A percentile compares a stretch with the other conserved stretches of the same genome.
Evolutionary conservation across 2,797 vertebrate genomes (phyloP).

Genomic region (Lutjanus campechanus): DNA sequence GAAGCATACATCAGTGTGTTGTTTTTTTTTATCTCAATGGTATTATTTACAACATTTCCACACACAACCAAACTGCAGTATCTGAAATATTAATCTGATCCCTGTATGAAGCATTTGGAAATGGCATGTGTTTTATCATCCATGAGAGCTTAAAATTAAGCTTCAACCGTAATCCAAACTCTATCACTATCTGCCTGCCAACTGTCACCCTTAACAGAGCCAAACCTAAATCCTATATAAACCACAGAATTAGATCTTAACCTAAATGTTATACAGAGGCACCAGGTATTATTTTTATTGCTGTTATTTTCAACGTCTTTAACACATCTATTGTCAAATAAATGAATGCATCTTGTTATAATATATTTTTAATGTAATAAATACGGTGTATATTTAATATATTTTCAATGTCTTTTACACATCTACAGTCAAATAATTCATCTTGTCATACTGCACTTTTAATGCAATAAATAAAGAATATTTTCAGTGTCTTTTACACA

Average conservation of each 20-base stretch:
- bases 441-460: too few relatives aligned
- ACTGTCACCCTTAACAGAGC: slow-evolving; percentile 76
- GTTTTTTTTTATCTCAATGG: slow-evolving; percentile 10
- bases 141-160: slow-evolving; percentile 80
- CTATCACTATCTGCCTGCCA: slow-evolving; percentile 78
- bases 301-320: slow-evolving; percentile 11
- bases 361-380: slow-evolving; percentile 2
- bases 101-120: slow-evolving; percentile 66
- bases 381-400: neutral
- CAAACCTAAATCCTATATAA: slow-evolving; percentile 76
- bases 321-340: slow-evolving; percentile 7
- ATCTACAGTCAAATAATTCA: too few relatives aligned
- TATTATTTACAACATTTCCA: slow-evolving; percentile 44
- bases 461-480: too few relatives aligned
- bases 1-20: slow-evolving; percentile 12
- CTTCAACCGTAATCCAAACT: slow-evolving; percentile 79
- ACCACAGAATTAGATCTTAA: slow-evolving; percentile 75
- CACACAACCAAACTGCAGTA: slow-evolving; percentile 38
- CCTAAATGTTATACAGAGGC: slow-evolving; percentile 62
- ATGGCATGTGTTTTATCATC: slow-evolving; percentile 81
- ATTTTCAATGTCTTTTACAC: neutral
- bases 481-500: too few relatives aligned
- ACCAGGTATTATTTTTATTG: slow-evolving; percentile 37
- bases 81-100: slow-evolving; percentile 67
- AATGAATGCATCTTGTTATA: slow-evolving; percentile 3